Base-by-base conservation (phyloP, 2,797 vertebrate species). In the Chelonia mydas region DNA sequence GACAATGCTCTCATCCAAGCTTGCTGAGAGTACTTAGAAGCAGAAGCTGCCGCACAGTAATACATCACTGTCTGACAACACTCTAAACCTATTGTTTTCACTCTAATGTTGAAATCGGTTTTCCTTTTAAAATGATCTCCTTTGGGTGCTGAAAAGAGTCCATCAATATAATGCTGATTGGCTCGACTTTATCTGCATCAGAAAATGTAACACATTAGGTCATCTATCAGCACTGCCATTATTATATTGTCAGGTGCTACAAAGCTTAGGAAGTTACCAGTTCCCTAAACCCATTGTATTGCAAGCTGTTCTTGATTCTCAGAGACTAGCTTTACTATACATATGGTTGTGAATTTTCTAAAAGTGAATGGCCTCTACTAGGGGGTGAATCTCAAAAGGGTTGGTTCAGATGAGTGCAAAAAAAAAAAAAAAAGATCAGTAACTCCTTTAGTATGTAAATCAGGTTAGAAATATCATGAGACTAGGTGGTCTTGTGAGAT, bases 371-470 rank as follows among this genome's bases (percentile, higher is more conserved):
- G 53, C 41, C 86, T 81, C 81, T 86, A 21, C 68, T 55, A 68
- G 84, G 89, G 72, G 74, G 72, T 28, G 55, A 95, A 93, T 96
- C 90, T 96, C 89, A 95, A 96, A 94, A 95, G 84, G 51, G 81
- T 95, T 96, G 81, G 53, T 92, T 93, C 74, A 84, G 68, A 53
- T 80, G 31, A 51, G 31, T 19, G n/a, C 31, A 53, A 31, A 59
- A 96, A 93, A 80, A 31, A 37, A 31, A 37, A 84, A 94, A 88
- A 54, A 54, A 3, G 8, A 89, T 91, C 92, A 93, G 72, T 82
- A 94, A 79, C 84, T 92, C 84, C 91, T 97, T 97, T 97, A 65
- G 93, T 85, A 91, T 97, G 95, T 93, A 97, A 95, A 97, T 94
- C 33, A 83, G 47, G 45, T 88, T 6, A 0, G 37, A 90, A 95